These are phyloP conservation scores for Hydrolagus affinis DNA, from an alignment of 2,113 vertebrate species.

Conservation along the genomic window DNA sequence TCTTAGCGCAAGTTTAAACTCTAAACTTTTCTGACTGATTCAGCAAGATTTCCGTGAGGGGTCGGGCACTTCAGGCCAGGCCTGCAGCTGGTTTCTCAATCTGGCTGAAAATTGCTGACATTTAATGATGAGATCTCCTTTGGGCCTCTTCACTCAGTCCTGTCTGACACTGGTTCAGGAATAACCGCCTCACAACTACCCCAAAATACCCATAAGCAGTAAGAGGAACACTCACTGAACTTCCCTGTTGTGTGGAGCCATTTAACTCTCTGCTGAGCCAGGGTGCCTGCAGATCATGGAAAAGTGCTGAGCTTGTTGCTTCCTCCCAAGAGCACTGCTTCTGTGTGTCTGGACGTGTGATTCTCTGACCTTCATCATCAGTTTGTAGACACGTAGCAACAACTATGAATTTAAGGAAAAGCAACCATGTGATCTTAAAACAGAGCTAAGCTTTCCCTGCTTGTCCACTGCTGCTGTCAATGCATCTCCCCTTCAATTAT, in stretches of 20 bases:
- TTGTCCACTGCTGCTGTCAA: not conserved
- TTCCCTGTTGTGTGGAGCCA: not conserved
- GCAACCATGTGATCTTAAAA: no score
- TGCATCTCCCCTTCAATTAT: not conserved
- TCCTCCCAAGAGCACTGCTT: not conserved
- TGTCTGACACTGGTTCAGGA: not conserved
- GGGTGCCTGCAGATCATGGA: not conserved
- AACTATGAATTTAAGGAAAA: no score
- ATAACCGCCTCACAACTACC: no score
- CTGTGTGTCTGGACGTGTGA: not conserved
- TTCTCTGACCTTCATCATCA: no score
- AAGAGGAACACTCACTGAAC: not conserved
- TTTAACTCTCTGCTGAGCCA: not conserved
- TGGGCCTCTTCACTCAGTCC: not conserved
- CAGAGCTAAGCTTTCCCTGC: no score
- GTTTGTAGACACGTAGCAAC: no score
- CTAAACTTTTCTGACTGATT: no score
- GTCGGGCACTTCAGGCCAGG: no score
- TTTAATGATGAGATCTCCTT: not conserved
- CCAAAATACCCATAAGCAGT: not conserved
- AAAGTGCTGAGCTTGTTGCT: not conserved
- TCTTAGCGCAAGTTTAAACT: no score
- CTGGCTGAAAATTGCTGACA: no score
- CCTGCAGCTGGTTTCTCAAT: no score
- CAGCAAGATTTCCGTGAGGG: no score